Conservation (phyloP, 2,797 vertebrate genomes). For the Chrysocyon brachyurus region DNA sequence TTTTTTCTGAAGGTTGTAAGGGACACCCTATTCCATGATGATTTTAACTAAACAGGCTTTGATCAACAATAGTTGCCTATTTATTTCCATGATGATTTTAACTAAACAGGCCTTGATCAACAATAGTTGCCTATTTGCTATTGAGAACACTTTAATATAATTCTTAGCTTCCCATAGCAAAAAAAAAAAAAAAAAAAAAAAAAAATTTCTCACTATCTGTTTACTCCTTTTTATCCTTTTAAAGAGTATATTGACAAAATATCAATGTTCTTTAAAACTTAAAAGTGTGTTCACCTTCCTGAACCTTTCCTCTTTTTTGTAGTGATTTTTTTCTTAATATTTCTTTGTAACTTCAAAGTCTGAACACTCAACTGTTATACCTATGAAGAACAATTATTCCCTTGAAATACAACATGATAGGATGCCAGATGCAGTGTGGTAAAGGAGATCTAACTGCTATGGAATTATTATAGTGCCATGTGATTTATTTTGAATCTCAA, state of each 20-base stretch:
- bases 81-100: background rate
- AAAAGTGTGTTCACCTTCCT: background rate
- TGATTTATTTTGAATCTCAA: slow-evolving; percentile 79
- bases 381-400: slow-evolving; percentile 53
- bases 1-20: background rate
- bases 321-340: slow-evolving; percentile 4
- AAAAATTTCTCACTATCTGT: background rate
- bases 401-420: background rate
- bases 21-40: background rate
- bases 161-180: background rate
- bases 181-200: background rate
- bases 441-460: slow-evolving; percentile 54
- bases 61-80: background rate
- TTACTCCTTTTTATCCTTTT: background rate
- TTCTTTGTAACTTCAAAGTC: slow-evolving; percentile 37
- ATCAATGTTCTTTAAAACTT: background rate
- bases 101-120: background rate
- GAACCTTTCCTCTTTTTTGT: background rate
- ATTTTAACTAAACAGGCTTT: background rate
- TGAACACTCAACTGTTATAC: background rate
- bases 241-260: background rate
- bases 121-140: background rate
- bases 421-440: background rate
- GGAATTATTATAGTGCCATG: slow-evolving; percentile 40
- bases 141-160: background rate